Evolutionary conservation across 2,113 vertebrate species (phyloP).

Genomic region (Propithecus coquereli): DNA sequence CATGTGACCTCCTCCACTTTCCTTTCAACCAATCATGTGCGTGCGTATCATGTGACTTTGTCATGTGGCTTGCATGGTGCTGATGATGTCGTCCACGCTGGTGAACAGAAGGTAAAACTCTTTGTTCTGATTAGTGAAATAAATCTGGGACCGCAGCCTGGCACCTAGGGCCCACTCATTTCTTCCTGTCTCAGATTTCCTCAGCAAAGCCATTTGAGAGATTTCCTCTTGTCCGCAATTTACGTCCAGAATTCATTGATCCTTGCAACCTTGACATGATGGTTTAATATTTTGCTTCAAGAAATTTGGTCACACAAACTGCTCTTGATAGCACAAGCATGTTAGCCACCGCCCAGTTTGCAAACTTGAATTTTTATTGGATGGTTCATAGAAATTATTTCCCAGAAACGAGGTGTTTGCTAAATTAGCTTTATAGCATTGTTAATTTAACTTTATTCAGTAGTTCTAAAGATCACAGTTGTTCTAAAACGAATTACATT

Average conservation of each 20-base stretch:
- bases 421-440: not conserved
- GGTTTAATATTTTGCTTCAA: conserved; percentile 75
- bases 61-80: conserved; percentile 97
- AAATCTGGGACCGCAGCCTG: conserved; percentile 71
- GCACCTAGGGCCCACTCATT: conserved; percentile 59
- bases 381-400: conserved; percentile 4
- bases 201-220: conserved; percentile 56
- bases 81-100: conserved; percentile 92
- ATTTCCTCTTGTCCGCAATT: conserved; percentile 57
- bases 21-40: conserved; percentile 95
- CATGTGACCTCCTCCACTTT: conserved; percentile 92
- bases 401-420: conserved; percentile 27
- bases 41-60: conserved; percentile 97
- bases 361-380: not conserved
- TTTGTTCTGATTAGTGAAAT: conserved; percentile 89
- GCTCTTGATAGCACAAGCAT: not conserved
- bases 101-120: conserved; percentile 97
- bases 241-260: conserved; percentile 39
- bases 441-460: not conserved
- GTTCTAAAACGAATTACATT: not conserved
- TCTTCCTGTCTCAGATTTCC: conserved; percentile 51
- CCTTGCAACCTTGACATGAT: conserved; percentile 1
- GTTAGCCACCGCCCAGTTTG: not conserved
- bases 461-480: not conserved
- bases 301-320: not conserved